A percentile compares a stretch with the other conserved stretches of the same genome.
Conservation (phyloP, 2,113 vertebrate genomes). For the Odocoileus hemionus region DNA sequence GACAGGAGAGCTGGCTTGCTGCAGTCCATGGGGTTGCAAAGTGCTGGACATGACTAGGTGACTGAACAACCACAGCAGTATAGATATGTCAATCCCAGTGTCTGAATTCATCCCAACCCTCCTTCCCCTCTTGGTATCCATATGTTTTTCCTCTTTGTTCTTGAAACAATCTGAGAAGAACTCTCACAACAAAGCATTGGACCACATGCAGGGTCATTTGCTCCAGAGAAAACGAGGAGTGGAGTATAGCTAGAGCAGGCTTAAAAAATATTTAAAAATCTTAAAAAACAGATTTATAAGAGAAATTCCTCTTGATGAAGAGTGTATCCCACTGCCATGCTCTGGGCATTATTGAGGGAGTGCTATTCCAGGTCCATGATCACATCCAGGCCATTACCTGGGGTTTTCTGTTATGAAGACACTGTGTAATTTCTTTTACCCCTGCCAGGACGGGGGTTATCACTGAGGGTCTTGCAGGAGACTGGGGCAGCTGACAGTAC, state of each 20-base stretch:
- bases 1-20: neutral
- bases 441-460: too few relatives aligned
- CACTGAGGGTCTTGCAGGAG: neutral
- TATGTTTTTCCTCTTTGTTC: neutral
- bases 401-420: neutral
- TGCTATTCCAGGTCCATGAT: neutral
- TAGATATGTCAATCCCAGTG: neutral
- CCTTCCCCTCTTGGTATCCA: neutral
- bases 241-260: neutral
- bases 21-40: neutral
- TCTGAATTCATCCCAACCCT: neutral
- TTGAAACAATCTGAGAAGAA: neutral
- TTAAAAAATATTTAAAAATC: neutral
- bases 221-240: neutral
- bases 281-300: neutral
- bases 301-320: neutral
- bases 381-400: neutral
- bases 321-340: rapidly evolving
- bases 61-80: neutral
- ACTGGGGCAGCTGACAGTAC: neutral
- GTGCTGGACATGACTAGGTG: neutral
- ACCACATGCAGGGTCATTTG: neutral
- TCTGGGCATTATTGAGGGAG: neutral
- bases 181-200: neutral
- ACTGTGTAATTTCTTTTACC: neutral